A percentile compares a stretch with the other conserved stretches of the same genome.
phyloP scores from a whole-genome alignment of 2,113 vertebrate species.

The Hippolais icterina region DNA sequence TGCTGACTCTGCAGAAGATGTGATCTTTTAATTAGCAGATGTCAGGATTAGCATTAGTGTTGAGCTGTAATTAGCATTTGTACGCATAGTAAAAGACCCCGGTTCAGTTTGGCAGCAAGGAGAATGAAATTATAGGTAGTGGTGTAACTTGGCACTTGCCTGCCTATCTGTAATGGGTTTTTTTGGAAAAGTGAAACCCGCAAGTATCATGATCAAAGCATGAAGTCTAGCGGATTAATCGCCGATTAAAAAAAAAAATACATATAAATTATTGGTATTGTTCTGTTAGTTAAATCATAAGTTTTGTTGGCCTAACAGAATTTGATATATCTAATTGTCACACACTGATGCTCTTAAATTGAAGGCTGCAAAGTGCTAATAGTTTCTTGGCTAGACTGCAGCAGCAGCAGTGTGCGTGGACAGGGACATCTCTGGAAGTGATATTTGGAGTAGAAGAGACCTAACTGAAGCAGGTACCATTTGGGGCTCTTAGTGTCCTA shows the following conservation, averaged over 20 bases:
- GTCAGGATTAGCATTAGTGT: slow-evolving; percentile 77
- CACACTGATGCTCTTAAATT: background rate
- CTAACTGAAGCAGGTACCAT: background rate
- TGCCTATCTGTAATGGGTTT: background rate
- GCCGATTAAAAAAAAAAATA: background rate
- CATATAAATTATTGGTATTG: background rate
- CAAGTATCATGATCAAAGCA: background rate
- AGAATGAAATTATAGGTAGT: slow-evolving; percentile 33
- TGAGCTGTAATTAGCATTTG: slow-evolving; percentile 76
- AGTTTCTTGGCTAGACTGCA: background rate
- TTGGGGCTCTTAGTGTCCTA: background rate
- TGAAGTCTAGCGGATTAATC: background rate
- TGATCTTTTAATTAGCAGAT: slow-evolving; percentile 82
- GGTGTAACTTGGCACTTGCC: slow-evolving; percentile 27
- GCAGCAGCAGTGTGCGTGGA: accelerated
- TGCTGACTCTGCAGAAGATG: slow-evolving; percentile 78
- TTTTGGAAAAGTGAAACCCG: background rate
- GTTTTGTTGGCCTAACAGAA: slow-evolving; percentile 19
- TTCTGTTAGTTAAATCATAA: background rate
- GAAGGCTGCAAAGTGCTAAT: background rate
- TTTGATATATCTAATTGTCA: slow-evolving; percentile 3
- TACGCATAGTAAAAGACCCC: slow-evolving; percentile 41
- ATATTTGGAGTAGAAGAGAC: background rate
- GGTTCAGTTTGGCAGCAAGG: slow-evolving; percentile 34
- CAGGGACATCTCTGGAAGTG: background rate